Base-by-base conservation (phyloP, 2,888 invertebrate species). In the Trisateles emortualis region DNA sequence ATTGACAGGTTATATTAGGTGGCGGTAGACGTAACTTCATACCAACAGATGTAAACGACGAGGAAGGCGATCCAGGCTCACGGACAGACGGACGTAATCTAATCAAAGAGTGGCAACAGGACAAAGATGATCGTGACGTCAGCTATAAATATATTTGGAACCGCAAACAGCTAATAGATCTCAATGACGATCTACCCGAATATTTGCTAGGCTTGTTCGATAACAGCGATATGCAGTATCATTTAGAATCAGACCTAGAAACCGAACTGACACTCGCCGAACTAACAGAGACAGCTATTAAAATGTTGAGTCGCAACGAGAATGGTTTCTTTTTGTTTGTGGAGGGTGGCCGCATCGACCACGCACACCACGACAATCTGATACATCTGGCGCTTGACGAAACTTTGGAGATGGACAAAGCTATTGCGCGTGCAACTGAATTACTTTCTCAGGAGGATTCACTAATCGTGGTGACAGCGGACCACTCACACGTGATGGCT, bases 241-340 rank as follows among this genome's bases (percentile, higher is more conserved):
- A 96, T 63, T 61, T 95, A 68, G 94, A 95, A 65, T 83, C 93
- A 2, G 63, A 86, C 48, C 54, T 70, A 72, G 76, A 32, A 59
- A 52, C 66, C 11, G 94, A 94, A 57, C 97, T 97, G 0, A 95
- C 95, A 0, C 83, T 97, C 36, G 72, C 78, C 2, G 85, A 86
- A 54, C 68, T 86, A 19, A 86, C 86, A 0, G 84, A 82, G 86
- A 94, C 94, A n/a, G 97, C 97, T 0, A 95, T 97, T 42, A 91
- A 94, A 52, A 88, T 96, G 6, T 88, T 97, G 46, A 88, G 92
- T 19, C 94, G 94, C 65, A 93, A 94, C 68, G 84, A 88, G 30
- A 92, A 95, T 0, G 97, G 97, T 0, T 97, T 94, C 81, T 96
- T 96, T 73, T 84, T 97, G 9, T 95, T 97, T 74, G 95, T 97